These are phyloP conservation scores for Harpalus rubripes DNA, from an alignment of 2,888 invertebrate genomes.

Conservation along the genomic window DNA sequence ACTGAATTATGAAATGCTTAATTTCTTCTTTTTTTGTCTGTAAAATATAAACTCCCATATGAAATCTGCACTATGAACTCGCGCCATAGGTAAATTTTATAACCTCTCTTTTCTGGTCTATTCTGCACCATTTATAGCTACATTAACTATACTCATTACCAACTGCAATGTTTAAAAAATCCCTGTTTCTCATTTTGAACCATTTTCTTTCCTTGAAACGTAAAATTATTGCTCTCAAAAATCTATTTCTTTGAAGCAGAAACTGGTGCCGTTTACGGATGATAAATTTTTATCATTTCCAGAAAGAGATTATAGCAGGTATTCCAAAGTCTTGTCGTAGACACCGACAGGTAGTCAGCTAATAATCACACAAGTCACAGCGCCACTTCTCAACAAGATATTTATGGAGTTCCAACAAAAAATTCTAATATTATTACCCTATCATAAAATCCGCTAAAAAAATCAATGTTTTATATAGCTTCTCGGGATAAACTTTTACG, in stretches of 20 bases:
- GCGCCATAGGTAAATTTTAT: too few relatives aligned
- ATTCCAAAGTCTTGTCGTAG: neutral
- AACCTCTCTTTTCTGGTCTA: too few relatives aligned
- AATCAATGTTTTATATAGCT: constrained; percentile 42
- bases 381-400: constrained; percentile 37
- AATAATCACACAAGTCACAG: constrained; percentile 28
- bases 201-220: neutral
- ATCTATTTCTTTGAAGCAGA: constrained; percentile 8
- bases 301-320: constrained; percentile 48
- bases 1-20: too few relatives aligned
- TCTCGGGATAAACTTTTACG: constrained; percentile 46
- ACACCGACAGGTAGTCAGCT: constrained; percentile 37
- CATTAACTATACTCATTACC: neutral
- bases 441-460: constrained; percentile 21
- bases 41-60: too few relatives aligned
- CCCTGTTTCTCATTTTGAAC: neutral
- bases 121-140: neutral
- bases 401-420: constrained; percentile 46
- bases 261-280: constrained; percentile 44
- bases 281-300: constrained; percentile 50
- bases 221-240: neutral
- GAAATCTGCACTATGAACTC: too few relatives aligned
- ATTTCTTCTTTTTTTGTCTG: too few relatives aligned
- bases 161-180: neutral
- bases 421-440: constrained; percentile 26